phyloP scores from a whole-genome alignment of 2,797 vertebrate genomes.

The Microctenopoma stevenorrisi region DNA sequence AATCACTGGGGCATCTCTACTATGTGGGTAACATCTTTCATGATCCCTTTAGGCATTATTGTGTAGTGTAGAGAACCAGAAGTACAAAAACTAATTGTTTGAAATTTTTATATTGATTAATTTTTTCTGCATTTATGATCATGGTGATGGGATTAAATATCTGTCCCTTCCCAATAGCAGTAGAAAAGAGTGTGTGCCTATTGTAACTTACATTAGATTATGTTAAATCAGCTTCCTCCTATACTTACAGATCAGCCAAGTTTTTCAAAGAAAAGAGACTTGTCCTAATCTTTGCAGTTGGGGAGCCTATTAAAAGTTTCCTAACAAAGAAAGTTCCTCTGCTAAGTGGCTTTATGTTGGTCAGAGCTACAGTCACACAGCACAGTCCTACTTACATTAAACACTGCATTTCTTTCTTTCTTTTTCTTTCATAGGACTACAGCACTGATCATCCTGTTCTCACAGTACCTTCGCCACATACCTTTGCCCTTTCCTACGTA shows the following conservation, averaged over 20 bases:
- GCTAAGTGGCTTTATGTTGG: background rate
- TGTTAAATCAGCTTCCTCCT: background rate
- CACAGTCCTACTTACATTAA: background rate
- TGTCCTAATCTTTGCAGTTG: slow-evolving; percentile 4
- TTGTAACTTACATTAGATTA: background rate
- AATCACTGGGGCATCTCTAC: slow-evolving; percentile 93
- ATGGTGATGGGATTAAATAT: too few relatives aligned
- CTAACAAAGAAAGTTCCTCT: slow-evolving; percentile 20
- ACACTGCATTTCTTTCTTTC: background rate
- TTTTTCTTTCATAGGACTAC: slow-evolving; percentile 85
- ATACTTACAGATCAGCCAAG: background rate
- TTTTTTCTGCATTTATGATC: too few relatives aligned
- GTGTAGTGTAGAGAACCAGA: too few relatives aligned
- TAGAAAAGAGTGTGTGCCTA: background rate
- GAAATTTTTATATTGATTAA: too few relatives aligned
- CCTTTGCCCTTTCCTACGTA: slow-evolving; percentile 86
- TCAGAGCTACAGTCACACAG: background rate
- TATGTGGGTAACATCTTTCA: slow-evolving; percentile 82
- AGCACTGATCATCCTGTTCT: slow-evolving; percentile 92
- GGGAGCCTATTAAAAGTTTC: slow-evolving; percentile 26
- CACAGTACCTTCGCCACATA: slow-evolving; percentile 93
- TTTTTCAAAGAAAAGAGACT: background rate
- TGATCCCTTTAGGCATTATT: background rate
- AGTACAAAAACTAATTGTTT: too few relatives aligned
- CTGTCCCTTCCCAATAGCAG: background rate